A percentile compares a stretch with the other conserved stretches of the same genome.
Evolutionary conservation across 2,113 vertebrate genomes (phyloP).

Genomic region (Cavia porcellus): DNA sequence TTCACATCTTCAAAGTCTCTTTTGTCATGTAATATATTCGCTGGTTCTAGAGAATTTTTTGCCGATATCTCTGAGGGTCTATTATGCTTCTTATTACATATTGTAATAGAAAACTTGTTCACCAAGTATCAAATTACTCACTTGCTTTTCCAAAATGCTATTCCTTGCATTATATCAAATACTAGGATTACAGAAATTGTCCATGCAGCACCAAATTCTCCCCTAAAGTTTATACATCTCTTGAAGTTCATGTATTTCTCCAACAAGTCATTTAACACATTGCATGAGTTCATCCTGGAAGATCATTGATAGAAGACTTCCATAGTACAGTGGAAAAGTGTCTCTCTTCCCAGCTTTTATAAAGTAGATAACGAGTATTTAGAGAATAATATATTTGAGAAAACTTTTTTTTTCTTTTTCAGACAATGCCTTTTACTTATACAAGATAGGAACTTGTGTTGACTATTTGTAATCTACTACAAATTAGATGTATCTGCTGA

Average conservation of each 20-base stretch:
- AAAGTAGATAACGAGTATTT: neutral
- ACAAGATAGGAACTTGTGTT: neutral
- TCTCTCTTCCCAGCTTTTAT: neutral
- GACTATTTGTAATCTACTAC: neutral
- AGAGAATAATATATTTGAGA: neutral
- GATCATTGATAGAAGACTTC: neutral
- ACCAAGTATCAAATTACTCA: neutral
- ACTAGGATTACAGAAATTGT: neutral
- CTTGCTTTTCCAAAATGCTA: neutral
- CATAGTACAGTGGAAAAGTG: neutral
- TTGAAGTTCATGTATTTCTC: constrained; percentile 23
- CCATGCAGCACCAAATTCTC: neutral
- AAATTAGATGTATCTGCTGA: neutral
- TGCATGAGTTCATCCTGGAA: constrained; percentile 3
- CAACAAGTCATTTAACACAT: constrained; percentile 20
- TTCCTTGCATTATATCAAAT: constrained; percentile 12
- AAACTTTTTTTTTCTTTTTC: neutral
- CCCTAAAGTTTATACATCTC: neutral
- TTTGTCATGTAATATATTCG: constrained; percentile 4
- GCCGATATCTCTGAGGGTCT: neutral
- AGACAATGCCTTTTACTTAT: neutral
- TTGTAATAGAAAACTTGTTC: neutral
- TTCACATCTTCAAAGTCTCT: neutral
- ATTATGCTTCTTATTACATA: neutral
- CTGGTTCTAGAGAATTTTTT: neutral